Base-by-base conservation (phyloP, 2,797 vertebrate genomes). In the Siniperca undulata region DNA sequence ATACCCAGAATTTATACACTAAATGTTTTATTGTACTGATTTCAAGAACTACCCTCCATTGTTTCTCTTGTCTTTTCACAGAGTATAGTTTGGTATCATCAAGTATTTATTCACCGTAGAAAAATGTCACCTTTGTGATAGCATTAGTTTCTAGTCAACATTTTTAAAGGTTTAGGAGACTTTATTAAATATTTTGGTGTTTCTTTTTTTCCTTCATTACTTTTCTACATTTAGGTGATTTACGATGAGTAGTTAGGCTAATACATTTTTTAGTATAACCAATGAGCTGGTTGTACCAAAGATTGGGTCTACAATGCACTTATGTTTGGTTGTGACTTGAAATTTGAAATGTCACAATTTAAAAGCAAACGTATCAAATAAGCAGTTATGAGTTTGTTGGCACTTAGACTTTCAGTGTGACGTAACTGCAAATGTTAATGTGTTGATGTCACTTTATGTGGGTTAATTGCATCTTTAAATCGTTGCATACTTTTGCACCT, bases 1-100 rank as follows among this genome's bases (percentile, higher is more conserved):
- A 95, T 95, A 96, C 95, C 96, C 95, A 96, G 95, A 95, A 86
- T 94, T 95, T 95, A 91, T 93, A 95, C 92, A 94, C 91, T 87
- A 92, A 89, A 85, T 93, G 92, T 95, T 93, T 89, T 80, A 87
- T 91, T 89, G 84, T 92, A 84, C 72, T 86, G 73, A 89, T 86
- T 89, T 88, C 52, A 83, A 85, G 17, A 84, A 61, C 53, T 80
- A 65, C 67, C 24, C 44, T 85, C 67, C 40, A 27, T 70, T 71
- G 40, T 83, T 84, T 78, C 20, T 74, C 38, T 81, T 67, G 58
- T 83, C 52, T 85, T 89, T 86, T 84, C 74, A 86, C 81, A 44
- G 50, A 64, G 62, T 85, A 59, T 88, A 38, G 77, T 74, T 86
- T 89, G 87, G 83, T 82, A 69, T 90, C 78, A 83, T 89, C 72